These are phyloP conservation scores for Tuberolachnus salignus DNA, from an alignment of 2,888 invertebrate species.

Conservation along the genomic window DNA sequence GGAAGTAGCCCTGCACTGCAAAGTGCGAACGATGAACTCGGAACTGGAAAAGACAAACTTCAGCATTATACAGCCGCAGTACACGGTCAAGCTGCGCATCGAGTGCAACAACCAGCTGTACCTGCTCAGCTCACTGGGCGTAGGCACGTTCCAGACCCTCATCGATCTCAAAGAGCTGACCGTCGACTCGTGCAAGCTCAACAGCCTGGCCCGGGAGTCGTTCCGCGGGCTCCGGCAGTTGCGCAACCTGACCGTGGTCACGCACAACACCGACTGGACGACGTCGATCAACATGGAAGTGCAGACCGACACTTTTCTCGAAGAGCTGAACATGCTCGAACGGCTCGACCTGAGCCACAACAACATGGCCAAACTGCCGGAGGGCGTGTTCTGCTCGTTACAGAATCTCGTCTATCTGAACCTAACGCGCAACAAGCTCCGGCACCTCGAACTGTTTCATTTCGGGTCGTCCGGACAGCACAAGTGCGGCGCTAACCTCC, in stretches of 20 bases:
- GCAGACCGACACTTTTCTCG: conserved; percentile 75
- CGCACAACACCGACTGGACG: conserved; percentile 86
- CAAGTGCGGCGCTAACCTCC: conserved; percentile 74
- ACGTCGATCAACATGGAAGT: conserved; percentile 80
- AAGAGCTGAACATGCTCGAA: conserved; percentile 75
- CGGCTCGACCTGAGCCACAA: conserved; percentile 79
- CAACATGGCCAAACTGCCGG: conserved; percentile 80
- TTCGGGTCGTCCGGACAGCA: conserved; percentile 68
- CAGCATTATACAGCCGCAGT: conserved; percentile 81
- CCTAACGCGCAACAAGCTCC: conserved; percentile 78
- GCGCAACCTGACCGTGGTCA: conserved; percentile 78
- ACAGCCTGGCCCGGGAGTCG: conserved; percentile 80
- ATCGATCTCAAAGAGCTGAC: conserved; percentile 78
- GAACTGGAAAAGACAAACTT: conserved; percentile 82
- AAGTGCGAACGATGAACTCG: conserved; percentile 78
- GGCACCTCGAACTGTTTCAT: conserved; percentile 76
- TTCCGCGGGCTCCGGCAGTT: conserved; percentile 79
- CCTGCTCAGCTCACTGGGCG: conserved; percentile 78
- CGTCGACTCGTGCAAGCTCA: conserved; percentile 83
- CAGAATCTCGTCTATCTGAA: conserved; percentile 77
- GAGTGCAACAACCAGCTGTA: conserved; percentile 82
- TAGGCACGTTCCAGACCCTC: conserved; percentile 77
- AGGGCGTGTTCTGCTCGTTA: conserved; percentile 77
- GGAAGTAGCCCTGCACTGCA: conserved; percentile 75
- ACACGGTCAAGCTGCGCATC: conserved; percentile 76